phyloP scores from a whole-genome alignment of 2,113 vertebrate species.

The Aspiorhynchus laticeps region DNA sequence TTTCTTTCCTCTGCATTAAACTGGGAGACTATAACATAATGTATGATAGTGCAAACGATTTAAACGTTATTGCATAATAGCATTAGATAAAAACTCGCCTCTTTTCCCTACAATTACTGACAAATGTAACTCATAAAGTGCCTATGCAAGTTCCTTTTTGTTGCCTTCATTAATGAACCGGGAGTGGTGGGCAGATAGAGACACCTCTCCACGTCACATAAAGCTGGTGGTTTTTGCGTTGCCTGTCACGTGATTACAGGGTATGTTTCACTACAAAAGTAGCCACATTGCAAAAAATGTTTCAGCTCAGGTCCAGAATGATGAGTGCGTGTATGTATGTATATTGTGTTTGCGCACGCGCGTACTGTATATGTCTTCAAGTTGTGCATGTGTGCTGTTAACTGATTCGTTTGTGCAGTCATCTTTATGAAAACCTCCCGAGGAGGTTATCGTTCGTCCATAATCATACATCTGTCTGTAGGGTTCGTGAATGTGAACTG shows the following conservation, averaged over 20 bases:
- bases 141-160: conserved; percentile 75
- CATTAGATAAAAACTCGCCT: conserved; percentile 65
- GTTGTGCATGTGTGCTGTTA: conserved; percentile 58
- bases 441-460: conserved; percentile 48
- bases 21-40: conserved; percentile 52
- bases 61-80: conserved; percentile 80
- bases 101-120: conserved; percentile 64
- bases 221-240: conserved; percentile 61
- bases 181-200: conserved; percentile 42
- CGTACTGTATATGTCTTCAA: conserved; percentile 34
- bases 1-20: conserved; percentile 38
- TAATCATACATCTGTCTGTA: conserved; percentile 97
- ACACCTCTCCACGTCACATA: conserved; percentile 50
- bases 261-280: conserved; percentile 54
- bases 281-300: conserved; percentile 55
- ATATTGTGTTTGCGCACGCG: conserved; percentile 3
- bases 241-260: conserved; percentile 47
- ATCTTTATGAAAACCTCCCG: conserved; percentile 54
- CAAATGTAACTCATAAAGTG: conserved; percentile 80
- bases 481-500: conserved; percentile 89
- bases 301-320: conserved; percentile 52
- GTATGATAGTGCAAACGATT: conserved; percentile 79
- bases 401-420: conserved; percentile 60
- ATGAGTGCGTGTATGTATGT: conserved; percentile 19
- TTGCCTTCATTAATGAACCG: conserved; percentile 45